Percentiles rank a stretch among this genome's conserved stretches.
These are phyloP conservation scores for Poecilia picta DNA, from an alignment of 2,797 vertebrate species.

Conservation along the genomic window DNA sequence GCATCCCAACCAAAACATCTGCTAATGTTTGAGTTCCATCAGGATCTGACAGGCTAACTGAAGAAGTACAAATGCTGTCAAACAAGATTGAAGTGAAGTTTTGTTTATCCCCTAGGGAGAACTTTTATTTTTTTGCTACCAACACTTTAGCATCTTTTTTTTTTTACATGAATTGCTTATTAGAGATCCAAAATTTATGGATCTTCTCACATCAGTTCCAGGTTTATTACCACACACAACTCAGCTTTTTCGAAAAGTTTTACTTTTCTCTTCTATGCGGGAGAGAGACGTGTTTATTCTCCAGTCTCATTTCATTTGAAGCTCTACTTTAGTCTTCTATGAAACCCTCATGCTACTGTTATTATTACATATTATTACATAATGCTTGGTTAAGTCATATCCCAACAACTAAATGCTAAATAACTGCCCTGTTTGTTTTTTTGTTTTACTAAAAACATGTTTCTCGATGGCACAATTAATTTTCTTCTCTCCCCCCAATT, in stretches of 20 bases:
- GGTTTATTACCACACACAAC: not conserved
- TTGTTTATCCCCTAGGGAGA: conserved; percentile 27
- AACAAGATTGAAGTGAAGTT: not conserved
- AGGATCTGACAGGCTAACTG: not conserved
- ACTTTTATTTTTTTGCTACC: not conserved
- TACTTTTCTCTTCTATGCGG: not conserved
- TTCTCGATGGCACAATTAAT: not conserved
- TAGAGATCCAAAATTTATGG: not conserved
- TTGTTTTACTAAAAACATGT: not conserved
- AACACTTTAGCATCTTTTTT: not conserved
- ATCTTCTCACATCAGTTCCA: not conserved
- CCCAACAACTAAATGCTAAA: not conserved
- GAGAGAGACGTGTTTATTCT: not conserved
- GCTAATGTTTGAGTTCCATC: not conserved
- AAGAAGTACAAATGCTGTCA: conserved; percentile 1
- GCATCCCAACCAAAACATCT: not conserved
- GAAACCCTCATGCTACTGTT: not conserved
- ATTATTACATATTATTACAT: not conserved
- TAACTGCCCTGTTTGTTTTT: not conserved
- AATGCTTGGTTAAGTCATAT: not conserved
- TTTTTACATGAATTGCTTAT: not conserved
- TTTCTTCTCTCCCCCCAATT: not conserved
- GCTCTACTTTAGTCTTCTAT: not conserved
- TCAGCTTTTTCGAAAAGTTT: not conserved
- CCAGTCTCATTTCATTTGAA: not conserved